Base-by-base conservation (phyloP, 2,888 invertebrate genomes). In the Podabrus alpinus region DNA sequence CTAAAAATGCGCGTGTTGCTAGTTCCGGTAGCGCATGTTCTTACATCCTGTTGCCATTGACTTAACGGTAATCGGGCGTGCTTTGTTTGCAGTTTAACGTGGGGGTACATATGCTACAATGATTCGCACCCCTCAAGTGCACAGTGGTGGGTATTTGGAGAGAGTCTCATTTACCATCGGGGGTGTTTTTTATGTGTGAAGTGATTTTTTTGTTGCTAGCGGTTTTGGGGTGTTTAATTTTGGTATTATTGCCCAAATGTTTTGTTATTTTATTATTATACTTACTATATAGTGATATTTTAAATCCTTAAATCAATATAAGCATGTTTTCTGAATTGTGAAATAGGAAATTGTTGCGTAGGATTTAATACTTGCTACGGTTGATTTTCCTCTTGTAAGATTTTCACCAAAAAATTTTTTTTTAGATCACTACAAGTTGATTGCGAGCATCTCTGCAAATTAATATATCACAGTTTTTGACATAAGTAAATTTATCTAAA, bases 11-110 rank as follows among this genome's bases (percentile, higher is more conserved):
- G 74, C 73, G 76, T 79, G 77, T 77, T 75, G 70, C 69, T 71
- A 77, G 74, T 80, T 80, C 80, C 80, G 77, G 69, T 67, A 74
- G 77, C 83, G 82, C 82, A 82, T 84, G 84, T 82, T 81, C 79
- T 71, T 72, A 77, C 81, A 84, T 86, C 85, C 85, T 82, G 81
- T 79, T 77, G 76, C 83, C 84, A 85, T 85, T 84, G 85, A 85
- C 85, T 85, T 83, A 82, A 84, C 83, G 81, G 83, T 84, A 83
- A 83, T 83, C 82, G 81, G 77, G 77, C 79, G 73, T 79, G 80
- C 80, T 80, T 81, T 81, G 80, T 79, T 80, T 78, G 80, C 78
- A 76, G 77, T 79, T 80, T 74, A 74, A 75, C 72, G 76, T 69
- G 61, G 68, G 76, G 76, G 69, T 76, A 73, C 78, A 78, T 78